Conservation (phyloP, 30 jellyfish, hydroid and myxozoan genomes). For the Phacellophora camtschatica region DNA sequence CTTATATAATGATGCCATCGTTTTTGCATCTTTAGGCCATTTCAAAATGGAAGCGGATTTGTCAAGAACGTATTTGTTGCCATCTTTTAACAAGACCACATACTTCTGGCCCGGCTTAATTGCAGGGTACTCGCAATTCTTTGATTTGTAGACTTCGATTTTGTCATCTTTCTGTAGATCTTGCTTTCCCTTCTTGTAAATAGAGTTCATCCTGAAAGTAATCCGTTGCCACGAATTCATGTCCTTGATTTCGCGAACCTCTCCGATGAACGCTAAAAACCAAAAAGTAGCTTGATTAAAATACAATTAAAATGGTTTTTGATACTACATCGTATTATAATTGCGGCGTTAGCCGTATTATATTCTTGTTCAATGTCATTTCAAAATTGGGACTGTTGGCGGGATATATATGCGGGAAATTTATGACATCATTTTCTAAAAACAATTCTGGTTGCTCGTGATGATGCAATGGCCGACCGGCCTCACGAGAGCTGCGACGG, state of each 20-base stretch:
- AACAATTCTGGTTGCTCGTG: no score
- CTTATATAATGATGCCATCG: no score
- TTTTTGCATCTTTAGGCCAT: neutral
- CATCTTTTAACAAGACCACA: conserved; percentile 43
- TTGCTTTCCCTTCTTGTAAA: neutral
- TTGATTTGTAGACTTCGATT: neutral
- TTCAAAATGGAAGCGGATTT: neutral
- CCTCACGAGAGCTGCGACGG: no score
- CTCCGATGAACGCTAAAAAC: conserved; percentile 15
- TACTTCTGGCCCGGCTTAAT: neutral
- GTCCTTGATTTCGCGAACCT: neutral
- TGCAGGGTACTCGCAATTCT: conserved; percentile 23
- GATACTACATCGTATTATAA: no score
- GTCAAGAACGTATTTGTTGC: conserved; percentile 13
- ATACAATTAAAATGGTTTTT: no score
- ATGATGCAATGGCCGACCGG: no score
- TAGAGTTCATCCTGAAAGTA: neutral
- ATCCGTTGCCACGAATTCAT: conserved; percentile 5
- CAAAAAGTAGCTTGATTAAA: no score
- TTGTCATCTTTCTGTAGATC: neutral
- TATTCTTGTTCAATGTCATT: no score
- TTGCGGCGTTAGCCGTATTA: no score
- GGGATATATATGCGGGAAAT: no score
- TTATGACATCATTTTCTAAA: no score
- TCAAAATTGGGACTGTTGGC: no score